Evolutionary conservation across 2,113 vertebrate genomes (phyloP).

Genomic region (Rynchops niger): DNA sequence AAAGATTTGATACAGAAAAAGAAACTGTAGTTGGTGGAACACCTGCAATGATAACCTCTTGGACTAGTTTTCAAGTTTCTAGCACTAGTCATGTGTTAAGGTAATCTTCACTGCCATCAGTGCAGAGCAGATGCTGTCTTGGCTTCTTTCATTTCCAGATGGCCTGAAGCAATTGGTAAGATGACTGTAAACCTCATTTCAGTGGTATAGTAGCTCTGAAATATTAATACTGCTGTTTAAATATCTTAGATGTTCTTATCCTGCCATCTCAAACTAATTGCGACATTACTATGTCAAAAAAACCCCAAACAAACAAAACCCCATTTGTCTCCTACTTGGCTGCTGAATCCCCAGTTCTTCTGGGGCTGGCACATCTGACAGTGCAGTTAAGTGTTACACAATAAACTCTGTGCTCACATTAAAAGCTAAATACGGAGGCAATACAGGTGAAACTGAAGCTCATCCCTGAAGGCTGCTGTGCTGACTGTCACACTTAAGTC

Average conservation of each 20-base stretch:
- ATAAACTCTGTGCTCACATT: not conserved
- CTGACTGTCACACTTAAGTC: not conserved
- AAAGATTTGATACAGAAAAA: not conserved
- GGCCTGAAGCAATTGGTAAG: slow-evolving; percentile 52
- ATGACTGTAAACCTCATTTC: slow-evolving; percentile 57
- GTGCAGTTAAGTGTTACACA: not conserved
- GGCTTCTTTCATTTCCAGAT: slow-evolving; percentile 54
- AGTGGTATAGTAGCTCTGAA: slow-evolving; percentile 45
- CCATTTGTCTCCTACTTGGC: slow-evolving; percentile 55
- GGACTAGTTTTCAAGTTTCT: slow-evolving; percentile 6
- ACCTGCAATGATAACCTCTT: not conserved
- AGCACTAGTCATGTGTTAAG: not conserved
- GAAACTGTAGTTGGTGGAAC: not conserved
- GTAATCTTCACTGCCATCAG: slow-evolving; percentile 29
- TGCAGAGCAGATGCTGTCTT: slow-evolving; percentile 45
- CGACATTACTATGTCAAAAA: slow-evolving; percentile 62
- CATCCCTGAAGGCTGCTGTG: not conserved
- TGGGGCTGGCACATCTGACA: slow-evolving; percentile 14
- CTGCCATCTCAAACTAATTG: slow-evolving; percentile 64
- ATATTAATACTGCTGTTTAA: slow-evolving; percentile 57
- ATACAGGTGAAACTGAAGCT: slow-evolving; percentile 2
- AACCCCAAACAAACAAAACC: slow-evolving; percentile 50
- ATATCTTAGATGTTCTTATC: slow-evolving; percentile 66
- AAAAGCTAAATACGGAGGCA: not conserved
- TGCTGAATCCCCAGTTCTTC: slow-evolving; percentile 8